Evolutionary conservation across 2,888 invertebrate genomes (phyloP).

Genomic region (Xanthia icteritia): DNA sequence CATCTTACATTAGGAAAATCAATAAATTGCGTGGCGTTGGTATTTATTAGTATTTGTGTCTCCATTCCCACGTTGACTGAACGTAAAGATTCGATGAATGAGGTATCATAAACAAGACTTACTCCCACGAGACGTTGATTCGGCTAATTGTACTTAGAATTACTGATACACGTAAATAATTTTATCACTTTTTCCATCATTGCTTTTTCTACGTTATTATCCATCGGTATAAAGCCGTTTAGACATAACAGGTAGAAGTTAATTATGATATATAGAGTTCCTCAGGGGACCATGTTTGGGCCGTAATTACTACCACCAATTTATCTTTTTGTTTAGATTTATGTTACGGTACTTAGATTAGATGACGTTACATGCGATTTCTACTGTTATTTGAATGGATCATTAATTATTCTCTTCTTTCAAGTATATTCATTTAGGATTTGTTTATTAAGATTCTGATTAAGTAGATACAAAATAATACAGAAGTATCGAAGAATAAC

Average conservation of each 20-base stretch:
- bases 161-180: constrained; percentile 29
- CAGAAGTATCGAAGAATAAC: background rate
- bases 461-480: background rate
- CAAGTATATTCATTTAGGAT: constrained; percentile 6
- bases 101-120: constrained; percentile 36
- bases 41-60: constrained; percentile 51
- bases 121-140: constrained; percentile 52
- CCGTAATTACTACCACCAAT: constrained; percentile 16
- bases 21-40: constrained; percentile 52
- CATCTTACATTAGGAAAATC: constrained; percentile 50
- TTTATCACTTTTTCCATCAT: constrained; percentile 35
- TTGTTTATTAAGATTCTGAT: constrained; percentile 13
- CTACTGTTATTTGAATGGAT: constrained; percentile 18
- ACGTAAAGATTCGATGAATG: constrained; percentile 56
- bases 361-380: constrained; percentile 11
- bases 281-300: constrained; percentile 33
- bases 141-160: constrained; percentile 44
- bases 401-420: constrained; percentile 14
- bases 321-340: constrained; percentile 20
- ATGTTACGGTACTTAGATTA: constrained; percentile 12
- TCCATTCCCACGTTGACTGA: constrained; percentile 53
- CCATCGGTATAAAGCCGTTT: constrained; percentile 8
- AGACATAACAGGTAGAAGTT: constrained; percentile 6
- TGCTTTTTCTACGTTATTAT: constrained; percentile 16
- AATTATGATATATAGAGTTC: constrained; percentile 21